These are phyloP conservation scores for Hartigia nigra DNA, from an alignment of 2,888 invertebrate species.

Conservation along the genomic window DNA sequence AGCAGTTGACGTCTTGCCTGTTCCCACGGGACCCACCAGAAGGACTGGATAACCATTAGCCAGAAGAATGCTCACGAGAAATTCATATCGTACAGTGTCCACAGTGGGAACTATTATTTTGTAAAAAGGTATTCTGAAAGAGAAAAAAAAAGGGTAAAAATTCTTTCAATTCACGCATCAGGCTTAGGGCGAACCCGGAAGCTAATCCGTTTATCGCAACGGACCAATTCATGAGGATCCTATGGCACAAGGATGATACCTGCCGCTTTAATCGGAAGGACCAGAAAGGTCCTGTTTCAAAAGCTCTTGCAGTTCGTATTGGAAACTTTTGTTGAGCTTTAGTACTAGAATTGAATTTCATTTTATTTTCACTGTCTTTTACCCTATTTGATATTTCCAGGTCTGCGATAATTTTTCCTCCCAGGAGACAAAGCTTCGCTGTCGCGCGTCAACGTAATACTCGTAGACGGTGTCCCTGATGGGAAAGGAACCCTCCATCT, in stretches of 20 bases:
- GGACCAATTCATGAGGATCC: not conserved
- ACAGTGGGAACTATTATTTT: conserved; percentile 88
- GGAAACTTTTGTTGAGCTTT: not conserved
- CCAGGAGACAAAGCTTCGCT: conserved; percentile 80
- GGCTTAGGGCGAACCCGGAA: not conserved
- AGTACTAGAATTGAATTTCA: not conserved
- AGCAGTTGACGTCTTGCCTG: conserved; percentile 86
- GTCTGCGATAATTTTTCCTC: conserved; percentile 79
- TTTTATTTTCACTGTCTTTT: conserved; percentile 27
- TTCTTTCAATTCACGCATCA: not conserved
- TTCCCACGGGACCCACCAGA: conserved; percentile 87
- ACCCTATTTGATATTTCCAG: conserved; percentile 80
- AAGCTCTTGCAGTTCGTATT: not conserved
- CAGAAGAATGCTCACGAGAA: conserved; percentile 76
- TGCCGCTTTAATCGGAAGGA: not conserved
- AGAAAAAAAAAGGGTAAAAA: conserved; percentile 4
- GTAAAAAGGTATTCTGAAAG: conserved; percentile 79
- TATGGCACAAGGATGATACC: not conserved
- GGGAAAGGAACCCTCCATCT: conserved; percentile 84
- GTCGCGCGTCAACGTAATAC: conserved; percentile 84
- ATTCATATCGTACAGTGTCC: conserved; percentile 87
- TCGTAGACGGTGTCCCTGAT: conserved; percentile 90
- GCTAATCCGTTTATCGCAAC: not conserved
- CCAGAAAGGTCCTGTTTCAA: not conserved
- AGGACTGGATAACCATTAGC: conserved; percentile 77